Percentiles rank a stretch among this genome's conserved stretches.
Evolutionary conservation across 2,888 invertebrate genomes (phyloP).

Genomic region (Drosophila setosimentum): DNA sequence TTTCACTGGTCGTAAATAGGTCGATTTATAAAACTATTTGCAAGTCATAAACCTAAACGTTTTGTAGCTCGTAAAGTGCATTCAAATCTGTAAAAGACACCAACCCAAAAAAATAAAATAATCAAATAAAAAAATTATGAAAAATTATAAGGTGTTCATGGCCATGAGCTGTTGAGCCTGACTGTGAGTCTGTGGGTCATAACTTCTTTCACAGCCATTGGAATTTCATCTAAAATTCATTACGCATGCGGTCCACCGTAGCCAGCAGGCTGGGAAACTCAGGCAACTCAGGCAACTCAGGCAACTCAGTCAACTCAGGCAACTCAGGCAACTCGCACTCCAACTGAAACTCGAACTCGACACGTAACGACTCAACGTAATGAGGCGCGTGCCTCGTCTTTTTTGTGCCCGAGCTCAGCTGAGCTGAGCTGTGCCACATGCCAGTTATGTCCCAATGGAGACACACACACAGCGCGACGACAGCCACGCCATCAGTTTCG

Average conservation of each 20-base stretch:
- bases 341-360: constrained; percentile 38
- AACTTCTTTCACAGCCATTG: constrained; percentile 68
- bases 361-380: constrained; percentile 67
- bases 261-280: background rate
- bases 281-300: constrained; percentile 5
- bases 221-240: constrained; percentile 82
- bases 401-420: constrained; percentile 10
- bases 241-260: constrained; percentile 56
- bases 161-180: constrained; percentile 31
- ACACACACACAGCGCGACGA: constrained; percentile 75
- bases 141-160: constrained; percentile 29
- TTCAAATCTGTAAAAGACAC: constrained; percentile 32
- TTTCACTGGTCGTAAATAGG: background rate
- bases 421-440: constrained; percentile 63
- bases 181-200: constrained; percentile 52
- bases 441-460: constrained; percentile 79
- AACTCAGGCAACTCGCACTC: constrained; percentile 5
- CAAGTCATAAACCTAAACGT: constrained; percentile 53
- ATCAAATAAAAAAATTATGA: background rate
- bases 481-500: constrained; percentile 61
- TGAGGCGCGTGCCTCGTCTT: constrained; percentile 70
- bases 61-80: constrained; percentile 50
- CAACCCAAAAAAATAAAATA: too few species aligned
- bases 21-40: constrained; percentile 58
- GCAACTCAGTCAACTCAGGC: constrained; percentile 1